These are phyloP conservation scores for Octomys mimax DNA, from an alignment of 2,797 vertebrate species.

Conservation along the genomic window DNA sequence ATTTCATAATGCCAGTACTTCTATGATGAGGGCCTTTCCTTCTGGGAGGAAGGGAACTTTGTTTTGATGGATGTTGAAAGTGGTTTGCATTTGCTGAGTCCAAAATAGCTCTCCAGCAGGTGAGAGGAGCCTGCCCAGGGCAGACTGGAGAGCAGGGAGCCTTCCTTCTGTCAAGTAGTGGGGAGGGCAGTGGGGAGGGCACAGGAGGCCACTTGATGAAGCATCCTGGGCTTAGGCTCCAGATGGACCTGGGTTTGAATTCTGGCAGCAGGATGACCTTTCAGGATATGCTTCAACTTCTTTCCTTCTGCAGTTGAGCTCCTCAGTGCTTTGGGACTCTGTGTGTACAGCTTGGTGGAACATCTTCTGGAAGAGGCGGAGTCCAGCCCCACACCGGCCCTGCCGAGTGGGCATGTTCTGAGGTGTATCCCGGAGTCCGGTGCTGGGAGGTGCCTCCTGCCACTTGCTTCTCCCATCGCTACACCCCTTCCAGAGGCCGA, in stretches of 20 bases:
- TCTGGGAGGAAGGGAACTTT: background rate
- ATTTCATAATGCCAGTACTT: background rate
- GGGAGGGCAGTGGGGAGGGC: fast-evolving
- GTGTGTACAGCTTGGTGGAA: background rate
- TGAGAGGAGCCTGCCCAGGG: background rate
- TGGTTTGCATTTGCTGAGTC: background rate
- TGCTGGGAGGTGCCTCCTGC: background rate
- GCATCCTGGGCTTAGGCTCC: background rate
- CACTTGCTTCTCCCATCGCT: background rate
- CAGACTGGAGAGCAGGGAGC: background rate
- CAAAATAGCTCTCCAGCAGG: background rate
- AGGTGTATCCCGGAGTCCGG: background rate
- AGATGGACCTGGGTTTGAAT: background rate
- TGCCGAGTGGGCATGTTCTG: background rate
- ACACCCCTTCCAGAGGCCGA: slow-evolving; percentile 3
- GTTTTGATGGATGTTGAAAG: background rate
- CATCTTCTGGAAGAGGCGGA: background rate
- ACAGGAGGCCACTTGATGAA: background rate
- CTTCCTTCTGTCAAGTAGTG: fast-evolving
- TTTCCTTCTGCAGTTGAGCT: background rate
- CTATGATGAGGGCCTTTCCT: background rate
- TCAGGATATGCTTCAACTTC: background rate
- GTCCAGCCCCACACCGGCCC: background rate
- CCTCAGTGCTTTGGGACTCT: background rate
- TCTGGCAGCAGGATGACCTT: background rate